phyloP scores from a whole-genome alignment of 2,888 invertebrate genomes.

The Drosophila setosimentum region DNA sequence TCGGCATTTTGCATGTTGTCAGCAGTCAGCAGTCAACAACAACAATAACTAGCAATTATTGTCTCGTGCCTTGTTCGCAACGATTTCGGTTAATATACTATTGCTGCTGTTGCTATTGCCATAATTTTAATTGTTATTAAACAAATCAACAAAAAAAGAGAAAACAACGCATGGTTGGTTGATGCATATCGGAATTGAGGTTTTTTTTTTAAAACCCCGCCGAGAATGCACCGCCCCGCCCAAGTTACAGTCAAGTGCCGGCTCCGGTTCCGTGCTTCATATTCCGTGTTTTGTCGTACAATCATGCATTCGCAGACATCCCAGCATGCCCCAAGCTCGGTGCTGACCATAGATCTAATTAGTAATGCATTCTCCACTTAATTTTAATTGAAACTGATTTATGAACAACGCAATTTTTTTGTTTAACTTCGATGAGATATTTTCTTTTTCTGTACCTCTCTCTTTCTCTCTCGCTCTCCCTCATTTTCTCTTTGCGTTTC shows the following conservation, averaged over 20 bases:
- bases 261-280: slow-evolving; percentile 12
- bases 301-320: slow-evolving; percentile 3
- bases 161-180: slow-evolving; percentile 24
- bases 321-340: slow-evolving; percentile 21
- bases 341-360: slow-evolving; percentile 68
- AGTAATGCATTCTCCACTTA: slow-evolving; percentile 74
- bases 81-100: slow-evolving; percentile 38
- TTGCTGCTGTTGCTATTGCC: slow-evolving; percentile 10
- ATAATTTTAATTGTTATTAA: slow-evolving; percentile 49
- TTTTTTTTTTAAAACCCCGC: not conserved
- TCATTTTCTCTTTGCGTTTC: not conserved
- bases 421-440: slow-evolving; percentile 49
- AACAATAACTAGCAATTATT: slow-evolving; percentile 53
- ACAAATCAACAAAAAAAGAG: slow-evolving; percentile 31
- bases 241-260: slow-evolving; percentile 22
- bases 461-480: slow-evolving; percentile 14
- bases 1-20: slow-evolving; percentile 51
- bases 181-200: slow-evolving; percentile 13
- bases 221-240: slow-evolving; percentile 23
- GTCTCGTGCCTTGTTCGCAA: slow-evolving; percentile 43
- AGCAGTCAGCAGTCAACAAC: slow-evolving; percentile 20
- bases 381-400: slow-evolving; percentile 78
- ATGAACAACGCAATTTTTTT: slow-evolving; percentile 73
- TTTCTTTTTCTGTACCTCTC: slow-evolving; percentile 13
- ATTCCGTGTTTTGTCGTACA: not conserved